Evolutionary conservation across 2,888 invertebrate species (phyloP).

Genomic region (Tachina grossa): DNA sequence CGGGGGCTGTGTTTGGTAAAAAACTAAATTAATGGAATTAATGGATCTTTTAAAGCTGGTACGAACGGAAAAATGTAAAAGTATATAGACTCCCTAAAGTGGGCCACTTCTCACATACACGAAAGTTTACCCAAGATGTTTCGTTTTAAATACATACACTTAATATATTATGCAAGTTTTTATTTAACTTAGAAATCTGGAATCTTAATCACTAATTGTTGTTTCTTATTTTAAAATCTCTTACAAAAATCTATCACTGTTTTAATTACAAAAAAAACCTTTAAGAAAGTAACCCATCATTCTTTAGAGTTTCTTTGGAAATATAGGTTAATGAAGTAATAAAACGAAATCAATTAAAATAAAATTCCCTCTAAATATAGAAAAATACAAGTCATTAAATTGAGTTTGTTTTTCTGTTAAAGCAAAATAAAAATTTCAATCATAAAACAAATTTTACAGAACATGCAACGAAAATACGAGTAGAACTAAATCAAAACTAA

Average conservation of each 20-base stretch:
- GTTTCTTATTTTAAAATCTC: neutral
- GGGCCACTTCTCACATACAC: too few species aligned
- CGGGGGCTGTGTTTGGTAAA: too few species aligned
- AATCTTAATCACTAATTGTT: neutral
- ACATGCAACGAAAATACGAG: neutral
- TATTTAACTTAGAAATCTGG: too few species aligned
- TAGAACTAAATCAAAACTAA: constrained; percentile 16
- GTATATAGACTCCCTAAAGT: too few species aligned
- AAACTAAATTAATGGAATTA: too few species aligned
- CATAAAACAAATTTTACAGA: neutral
- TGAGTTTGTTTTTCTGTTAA: constrained; percentile 18
- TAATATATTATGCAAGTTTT: too few species aligned
- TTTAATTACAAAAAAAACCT: neutral
- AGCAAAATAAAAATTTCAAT: constrained; percentile 12
- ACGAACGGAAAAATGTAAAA: too few species aligned
- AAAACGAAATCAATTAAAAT: constrained; percentile 44
- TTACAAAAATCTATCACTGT: neutral
- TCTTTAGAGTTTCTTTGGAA: neutral
- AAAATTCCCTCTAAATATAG: neutral
- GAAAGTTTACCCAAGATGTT: too few species aligned
- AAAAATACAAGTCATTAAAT: constrained; percentile 52
- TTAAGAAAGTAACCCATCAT: constrained; percentile 2
- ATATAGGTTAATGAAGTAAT: constrained; percentile 61
- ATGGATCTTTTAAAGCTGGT: too few species aligned
- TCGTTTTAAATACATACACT: too few species aligned